A percentile compares a stretch with the other conserved stretches of the same genome.
These are phyloP conservation scores for Solenopsis fugax DNA, from an alignment of 1,140 invertebrate genomes.

Conservation along the genomic window DNA sequence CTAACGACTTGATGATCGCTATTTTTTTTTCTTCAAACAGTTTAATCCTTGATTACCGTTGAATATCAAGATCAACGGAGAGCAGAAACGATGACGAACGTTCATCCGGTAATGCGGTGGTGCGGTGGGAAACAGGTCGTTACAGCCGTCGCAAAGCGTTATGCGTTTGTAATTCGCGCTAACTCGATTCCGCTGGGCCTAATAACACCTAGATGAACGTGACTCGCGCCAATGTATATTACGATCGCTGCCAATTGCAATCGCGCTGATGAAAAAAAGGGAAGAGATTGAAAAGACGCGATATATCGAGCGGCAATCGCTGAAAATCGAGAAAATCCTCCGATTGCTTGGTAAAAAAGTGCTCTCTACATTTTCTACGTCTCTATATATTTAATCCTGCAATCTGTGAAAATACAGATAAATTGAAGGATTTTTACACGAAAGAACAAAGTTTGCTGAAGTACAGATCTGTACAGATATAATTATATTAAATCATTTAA, in stretches of 20 bases:
- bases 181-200: conserved; percentile 64
- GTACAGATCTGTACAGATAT: no score
- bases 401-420: conserved; percentile 23
- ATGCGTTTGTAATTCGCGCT: conserved; percentile 69
- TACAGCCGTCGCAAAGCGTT: conserved; percentile 64
- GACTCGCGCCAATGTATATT: conserved; percentile 52
- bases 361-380: not conserved
- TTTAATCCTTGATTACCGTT: conserved; percentile 38
- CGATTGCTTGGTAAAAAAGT: not conserved
- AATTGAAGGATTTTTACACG: not conserved
- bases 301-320: conserved; percentile 2
- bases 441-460: no score
- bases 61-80: conserved; percentile 62
- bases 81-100: conserved; percentile 46
- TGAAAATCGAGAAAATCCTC: not conserved
- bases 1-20: conserved; percentile 8
- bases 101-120: conserved; percentile 44
- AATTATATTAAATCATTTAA: no score
- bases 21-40: not conserved
- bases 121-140: conserved; percentile 64
- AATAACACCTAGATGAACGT: conserved; percentile 66
- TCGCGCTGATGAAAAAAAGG: conserved; percentile 1
- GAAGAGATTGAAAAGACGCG: not conserved
- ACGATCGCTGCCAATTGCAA: conserved; percentile 25
- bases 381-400: not conserved